Base-by-base conservation (phyloP, 1,140 invertebrate genomes). In the Cryptotermes secundus region DNA sequence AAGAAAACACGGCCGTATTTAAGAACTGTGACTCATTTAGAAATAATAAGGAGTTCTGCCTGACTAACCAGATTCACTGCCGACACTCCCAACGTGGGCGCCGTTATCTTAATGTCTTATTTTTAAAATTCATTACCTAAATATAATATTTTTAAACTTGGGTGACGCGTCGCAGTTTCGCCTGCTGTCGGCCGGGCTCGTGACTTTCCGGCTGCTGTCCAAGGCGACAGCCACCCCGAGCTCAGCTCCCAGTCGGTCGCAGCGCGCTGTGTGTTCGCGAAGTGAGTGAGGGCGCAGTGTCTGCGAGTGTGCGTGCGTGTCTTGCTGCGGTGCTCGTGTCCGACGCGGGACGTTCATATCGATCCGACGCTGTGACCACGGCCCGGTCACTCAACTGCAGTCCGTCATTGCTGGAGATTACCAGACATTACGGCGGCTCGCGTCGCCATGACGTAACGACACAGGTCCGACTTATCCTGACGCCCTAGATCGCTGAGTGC, bases 131-230 rank as follows among this genome's bases (percentile, higher is more conserved):
- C 59, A 72, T 72, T 31, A 72, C 59, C 59, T 72, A 72, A 72
- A 72, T 31, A 31, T 72, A 72, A 72, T 72, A 72, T 72, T 72
- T 72, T 72, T 72, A 72, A 72, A 31, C 59, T 72, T 72, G 4
- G 16, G 9, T 10, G n/a, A 72, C n/a, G 59, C 3, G 26, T 72
- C 59, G 26, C 4, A 26, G 59, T n/a, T 72, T 72, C 59, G 59
- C 31, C 9, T n/a, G 26, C 2, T 16, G 16, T 72, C 59, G 59
- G 59, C 59, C 31, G 7, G n/a, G 26, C 3, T 72, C 59, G 59
- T 31, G 59, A 14, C n/a, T 31, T 2, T 72, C 31, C 59, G 59
- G n/a, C 26, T 31, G 38, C 38, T n/a, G n/a, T n/a, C n/a, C n/a
- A n/a, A n/a, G n/a, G n/a, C n/a, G 3, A 72, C 59, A 72, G 2